Conservation (phyloP, 2,113 vertebrate species). For the Myocastor coypus region DNA sequence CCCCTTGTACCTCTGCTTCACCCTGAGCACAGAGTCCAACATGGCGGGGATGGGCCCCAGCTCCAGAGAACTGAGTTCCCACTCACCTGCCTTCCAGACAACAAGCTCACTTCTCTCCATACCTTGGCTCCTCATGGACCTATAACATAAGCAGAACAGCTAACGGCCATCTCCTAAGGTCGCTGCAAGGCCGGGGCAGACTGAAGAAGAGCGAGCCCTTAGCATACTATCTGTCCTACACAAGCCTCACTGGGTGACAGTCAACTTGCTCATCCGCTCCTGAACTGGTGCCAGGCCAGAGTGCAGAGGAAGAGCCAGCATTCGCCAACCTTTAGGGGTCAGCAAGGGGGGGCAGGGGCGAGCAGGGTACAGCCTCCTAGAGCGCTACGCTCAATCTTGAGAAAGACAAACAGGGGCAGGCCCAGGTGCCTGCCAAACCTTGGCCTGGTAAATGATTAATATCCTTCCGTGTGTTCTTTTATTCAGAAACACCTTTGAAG, state of each 20-base stretch:
- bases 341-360: accelerated
- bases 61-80: neutral
- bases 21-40: neutral
- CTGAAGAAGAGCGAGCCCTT: neutral
- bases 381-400: slow-evolving; percentile 51
- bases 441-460: slow-evolving; percentile 84
- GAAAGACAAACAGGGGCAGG: slow-evolving; percentile 80
- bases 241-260: accelerated
- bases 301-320: neutral
- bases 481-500: slow-evolving; percentile 83
- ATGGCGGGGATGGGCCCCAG: neutral
- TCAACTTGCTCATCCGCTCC: neutral
- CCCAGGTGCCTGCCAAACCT: slow-evolving; percentile 79
- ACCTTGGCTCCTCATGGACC: neutral
- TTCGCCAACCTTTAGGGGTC: neutral
- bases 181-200: neutral
- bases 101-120: neutral
- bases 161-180: neutral
- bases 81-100: neutral
- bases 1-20: neutral
- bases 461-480: slow-evolving; percentile 74
- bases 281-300: neutral
- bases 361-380: neutral
- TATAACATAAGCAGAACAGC: neutral
- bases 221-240: neutral